Evolutionary conservation across 2,113 vertebrate species (phyloP).

Genomic region (Atlantisia rogersi): DNA sequence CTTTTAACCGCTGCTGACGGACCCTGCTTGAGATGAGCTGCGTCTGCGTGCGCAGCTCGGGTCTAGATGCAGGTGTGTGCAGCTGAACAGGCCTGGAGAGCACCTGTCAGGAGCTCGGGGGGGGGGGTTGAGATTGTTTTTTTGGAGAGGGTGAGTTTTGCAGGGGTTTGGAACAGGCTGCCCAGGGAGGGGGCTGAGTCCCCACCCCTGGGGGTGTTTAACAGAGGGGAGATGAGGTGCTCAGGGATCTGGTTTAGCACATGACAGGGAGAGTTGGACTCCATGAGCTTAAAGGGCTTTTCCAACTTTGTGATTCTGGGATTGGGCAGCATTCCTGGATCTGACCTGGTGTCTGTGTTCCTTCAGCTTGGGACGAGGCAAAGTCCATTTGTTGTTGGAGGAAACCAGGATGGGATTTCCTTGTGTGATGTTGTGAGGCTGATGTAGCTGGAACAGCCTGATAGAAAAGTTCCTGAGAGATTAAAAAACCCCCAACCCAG

Average conservation of each 20-base stretch:
- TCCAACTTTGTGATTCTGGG: too few species aligned
- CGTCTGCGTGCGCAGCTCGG: not conserved
- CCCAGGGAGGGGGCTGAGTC: too few species aligned
- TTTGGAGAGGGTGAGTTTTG: not conserved
- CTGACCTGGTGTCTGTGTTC: accelerated
- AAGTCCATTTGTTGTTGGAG: accelerated
- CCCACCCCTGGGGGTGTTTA: too few species aligned
- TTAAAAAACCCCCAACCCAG: not conserved
- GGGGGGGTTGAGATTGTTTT: accelerated
- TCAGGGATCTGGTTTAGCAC: too few species aligned
- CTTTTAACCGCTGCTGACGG: not conserved
- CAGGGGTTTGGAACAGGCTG: not conserved
- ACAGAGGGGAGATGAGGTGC: too few species aligned
- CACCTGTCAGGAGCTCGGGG: accelerated
- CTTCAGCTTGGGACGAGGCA: not conserved
- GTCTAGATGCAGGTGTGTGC: accelerated
- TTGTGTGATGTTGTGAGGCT: accelerated
- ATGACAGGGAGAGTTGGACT: too few species aligned
- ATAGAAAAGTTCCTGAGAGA: accelerated
- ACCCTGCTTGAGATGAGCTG: not conserved
- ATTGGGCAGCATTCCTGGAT: not conserved
- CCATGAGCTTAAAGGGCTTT: too few species aligned
- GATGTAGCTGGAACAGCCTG: not conserved
- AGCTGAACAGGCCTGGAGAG: not conserved
- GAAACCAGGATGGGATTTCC: not conserved